These are phyloP conservation scores for Tanytarsus gracilentus DNA, from an alignment of 2,888 invertebrate species.

Conservation along the genomic window DNA sequence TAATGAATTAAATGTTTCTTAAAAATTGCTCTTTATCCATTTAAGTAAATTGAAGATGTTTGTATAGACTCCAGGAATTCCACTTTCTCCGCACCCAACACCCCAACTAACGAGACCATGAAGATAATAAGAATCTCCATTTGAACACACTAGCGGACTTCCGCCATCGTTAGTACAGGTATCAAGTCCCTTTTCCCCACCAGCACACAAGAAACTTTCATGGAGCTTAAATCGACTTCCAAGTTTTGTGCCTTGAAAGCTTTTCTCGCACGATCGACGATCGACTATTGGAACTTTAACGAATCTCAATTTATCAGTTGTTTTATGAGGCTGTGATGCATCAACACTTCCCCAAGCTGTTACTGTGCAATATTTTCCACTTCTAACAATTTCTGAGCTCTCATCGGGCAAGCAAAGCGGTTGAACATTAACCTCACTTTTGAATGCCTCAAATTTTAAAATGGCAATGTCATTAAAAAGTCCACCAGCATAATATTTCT, in stretches of 20 bases:
- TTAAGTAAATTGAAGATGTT: constrained; percentile 52
- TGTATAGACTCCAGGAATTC: constrained; percentile 62
- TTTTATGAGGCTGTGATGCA: too few relatives aligned
- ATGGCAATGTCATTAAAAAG: constrained; percentile 66
- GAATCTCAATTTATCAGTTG: constrained; percentile 16
- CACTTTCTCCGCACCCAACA: constrained; percentile 57
- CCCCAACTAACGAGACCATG: constrained; percentile 70
- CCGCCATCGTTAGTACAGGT: constrained; percentile 55
- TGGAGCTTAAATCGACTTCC: constrained; percentile 56
- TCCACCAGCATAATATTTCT: constrained; percentile 51
- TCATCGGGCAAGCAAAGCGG: constrained; percentile 52
- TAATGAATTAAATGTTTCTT: background rate
- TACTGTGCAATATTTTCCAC: constrained; percentile 29
- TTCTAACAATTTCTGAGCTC: constrained; percentile 24
- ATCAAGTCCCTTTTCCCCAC: constrained; percentile 54
- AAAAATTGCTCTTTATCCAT: constrained; percentile 52
- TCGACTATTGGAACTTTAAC: constrained; percentile 44
- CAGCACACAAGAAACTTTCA: constrained; percentile 64
- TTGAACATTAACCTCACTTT: constrained; percentile 57
- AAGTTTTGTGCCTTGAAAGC: constrained; percentile 48
- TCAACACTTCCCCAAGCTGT: constrained; percentile 37
- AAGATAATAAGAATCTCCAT: background rate
- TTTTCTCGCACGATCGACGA: constrained; percentile 38
- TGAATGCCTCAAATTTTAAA: constrained; percentile 52
- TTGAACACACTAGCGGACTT: constrained; percentile 59